These are phyloP conservation scores for Anoplius nigerrimus DNA, from an alignment of 2,888 invertebrate genomes.

Conservation along the genomic window DNA sequence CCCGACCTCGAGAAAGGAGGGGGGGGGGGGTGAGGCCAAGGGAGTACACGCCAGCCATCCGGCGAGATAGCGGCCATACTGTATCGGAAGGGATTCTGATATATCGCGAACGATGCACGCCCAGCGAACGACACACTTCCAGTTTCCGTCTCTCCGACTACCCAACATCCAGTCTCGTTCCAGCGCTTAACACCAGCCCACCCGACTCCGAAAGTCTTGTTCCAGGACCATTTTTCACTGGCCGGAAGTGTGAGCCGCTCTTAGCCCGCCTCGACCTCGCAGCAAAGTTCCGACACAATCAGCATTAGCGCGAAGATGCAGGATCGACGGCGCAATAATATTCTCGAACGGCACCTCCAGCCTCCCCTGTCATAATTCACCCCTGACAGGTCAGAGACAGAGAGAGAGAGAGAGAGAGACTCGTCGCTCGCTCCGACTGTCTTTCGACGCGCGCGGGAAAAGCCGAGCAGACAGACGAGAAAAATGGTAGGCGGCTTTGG, in stretches of 20 bases:
- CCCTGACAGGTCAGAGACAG: neutral
- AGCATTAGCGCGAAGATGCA: too few relatives aligned
- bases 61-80: slow-evolving; percentile 15
- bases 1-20: neutral
- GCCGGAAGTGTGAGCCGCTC: neutral
- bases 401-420: neutral
- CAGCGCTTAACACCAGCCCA: too few relatives aligned
- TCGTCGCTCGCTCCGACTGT: neutral
- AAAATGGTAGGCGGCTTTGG: slow-evolving; percentile 22
- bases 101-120: slow-evolving; percentile 23
- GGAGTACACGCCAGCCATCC: slow-evolving; percentile 10
- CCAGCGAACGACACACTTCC: slow-evolving; percentile 8
- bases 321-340: too few relatives aligned
- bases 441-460: neutral
- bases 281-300: too few relatives aligned
- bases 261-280: neutral
- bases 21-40: neutral
- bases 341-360: too few relatives aligned
- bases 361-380: neutral
- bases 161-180: neutral
- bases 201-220: too few relatives aligned
- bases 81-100: slow-evolving; percentile 41
- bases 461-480: neutral
- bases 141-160: slow-evolving; percentile 12
- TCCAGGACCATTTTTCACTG: too few relatives aligned